Conservation (phyloP, 2,113 vertebrate genomes). For the Gymnorhina tibicen region DNA sequence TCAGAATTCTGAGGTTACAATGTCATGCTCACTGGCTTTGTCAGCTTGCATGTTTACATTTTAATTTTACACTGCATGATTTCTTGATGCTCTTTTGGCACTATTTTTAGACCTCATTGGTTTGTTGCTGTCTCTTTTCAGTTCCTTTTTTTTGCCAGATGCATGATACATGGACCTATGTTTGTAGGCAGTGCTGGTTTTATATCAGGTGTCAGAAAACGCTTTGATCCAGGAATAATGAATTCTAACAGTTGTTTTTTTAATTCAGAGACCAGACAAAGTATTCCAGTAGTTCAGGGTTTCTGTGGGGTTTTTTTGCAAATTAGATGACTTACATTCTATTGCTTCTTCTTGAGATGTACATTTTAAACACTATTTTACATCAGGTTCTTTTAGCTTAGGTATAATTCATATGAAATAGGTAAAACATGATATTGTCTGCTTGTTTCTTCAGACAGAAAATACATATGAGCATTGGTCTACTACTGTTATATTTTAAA, state of each 20-base stretch:
- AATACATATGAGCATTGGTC: neutral
- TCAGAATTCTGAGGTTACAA: neutral
- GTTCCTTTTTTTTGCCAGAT: neutral
- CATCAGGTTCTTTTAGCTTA: neutral
- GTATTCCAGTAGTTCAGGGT: neutral
- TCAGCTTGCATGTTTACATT: neutral
- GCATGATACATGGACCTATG: neutral
- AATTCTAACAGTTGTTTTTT: neutral
- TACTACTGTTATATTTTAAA: neutral
- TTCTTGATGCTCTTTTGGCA: slow-evolving; percentile 10
- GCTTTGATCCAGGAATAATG: neutral
- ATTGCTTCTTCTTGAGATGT: neutral
- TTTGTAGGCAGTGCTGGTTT: neutral
- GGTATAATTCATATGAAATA: neutral
- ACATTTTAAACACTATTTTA: neutral
- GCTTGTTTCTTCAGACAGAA: neutral
- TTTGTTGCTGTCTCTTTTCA: neutral
- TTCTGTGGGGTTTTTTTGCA: neutral
- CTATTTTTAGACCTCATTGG: neutral
- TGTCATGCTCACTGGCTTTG: neutral
- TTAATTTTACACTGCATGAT: neutral
- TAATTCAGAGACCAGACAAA: neutral
- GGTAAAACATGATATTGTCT: neutral
- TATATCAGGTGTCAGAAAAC: neutral
- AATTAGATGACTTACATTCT: neutral